Evolutionary conservation across 1,140 invertebrate species (phyloP).

Genomic region (Delia radicum): DNA sequence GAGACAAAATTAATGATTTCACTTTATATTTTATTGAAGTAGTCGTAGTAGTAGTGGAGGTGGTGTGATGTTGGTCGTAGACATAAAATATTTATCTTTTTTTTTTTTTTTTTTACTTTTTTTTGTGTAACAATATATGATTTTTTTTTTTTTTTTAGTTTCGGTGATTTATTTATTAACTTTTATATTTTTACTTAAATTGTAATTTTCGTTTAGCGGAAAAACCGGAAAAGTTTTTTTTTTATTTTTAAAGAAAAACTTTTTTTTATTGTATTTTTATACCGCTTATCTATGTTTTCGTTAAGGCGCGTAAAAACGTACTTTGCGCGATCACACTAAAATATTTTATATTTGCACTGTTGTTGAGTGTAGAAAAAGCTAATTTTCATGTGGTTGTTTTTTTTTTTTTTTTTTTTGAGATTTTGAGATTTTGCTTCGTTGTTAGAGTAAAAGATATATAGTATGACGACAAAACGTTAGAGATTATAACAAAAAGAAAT

Average conservation of each 20-base stretch:
- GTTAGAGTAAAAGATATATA: no score
- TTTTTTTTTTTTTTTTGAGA: no score
- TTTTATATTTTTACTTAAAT: neutral
- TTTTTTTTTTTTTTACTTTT: neutral
- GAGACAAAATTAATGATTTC: no score
- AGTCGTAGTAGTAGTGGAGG: no score
- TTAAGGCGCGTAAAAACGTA: constrained; percentile 1
- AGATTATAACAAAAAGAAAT: neutral
- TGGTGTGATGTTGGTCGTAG: no score
- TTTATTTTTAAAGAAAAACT: no score
- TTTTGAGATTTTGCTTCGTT: no score
- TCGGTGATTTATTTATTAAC: neutral
- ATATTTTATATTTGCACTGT: neutral
- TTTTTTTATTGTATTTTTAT: neutral
- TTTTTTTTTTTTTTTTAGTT: neutral
- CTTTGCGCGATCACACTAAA: neutral
- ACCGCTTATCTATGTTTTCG: constrained; percentile 1
- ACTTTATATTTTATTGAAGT: no score
- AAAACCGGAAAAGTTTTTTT: constrained; percentile 17
- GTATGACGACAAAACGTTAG: no score
- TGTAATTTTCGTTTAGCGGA: neutral
- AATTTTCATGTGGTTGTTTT: no score
- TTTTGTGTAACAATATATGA: neutral
- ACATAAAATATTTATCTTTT: no score
- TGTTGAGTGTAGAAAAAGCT: no score